A percentile compares a stretch with the other conserved stretches of the same genome.
Evolutionary conservation across 2,888 invertebrate species (phyloP).

Genomic region (Choristoneura rosaceana): DNA sequence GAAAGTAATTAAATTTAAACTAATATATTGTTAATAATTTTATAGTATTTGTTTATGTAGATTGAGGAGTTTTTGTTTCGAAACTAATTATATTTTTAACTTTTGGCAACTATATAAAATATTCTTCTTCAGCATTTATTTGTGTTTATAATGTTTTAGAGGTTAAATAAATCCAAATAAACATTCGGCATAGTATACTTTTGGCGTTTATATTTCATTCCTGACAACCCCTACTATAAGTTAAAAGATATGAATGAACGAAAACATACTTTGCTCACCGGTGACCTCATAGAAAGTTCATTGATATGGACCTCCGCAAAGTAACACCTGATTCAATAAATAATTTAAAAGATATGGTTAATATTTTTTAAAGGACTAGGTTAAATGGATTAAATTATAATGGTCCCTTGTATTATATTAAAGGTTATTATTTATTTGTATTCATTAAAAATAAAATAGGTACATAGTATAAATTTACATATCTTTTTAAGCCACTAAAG

Average conservation of each 20-base stretch:
- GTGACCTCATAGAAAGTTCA: too few species aligned
- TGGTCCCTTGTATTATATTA: neutral
- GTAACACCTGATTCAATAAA: too few species aligned
- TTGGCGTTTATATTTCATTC: conserved; percentile 48
- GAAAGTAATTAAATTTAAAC: conserved; percentile 66
- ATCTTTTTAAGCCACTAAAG: conserved; percentile 23
- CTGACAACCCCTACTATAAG: neutral
- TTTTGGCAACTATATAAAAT: conserved; percentile 49
- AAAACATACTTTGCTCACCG: too few species aligned
- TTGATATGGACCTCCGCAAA: too few species aligned
- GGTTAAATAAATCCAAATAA: conserved; percentile 81
- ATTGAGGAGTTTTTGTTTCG: conserved; percentile 62
- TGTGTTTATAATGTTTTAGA: conserved; percentile 83
- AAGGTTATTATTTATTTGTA: conserved; percentile 20
- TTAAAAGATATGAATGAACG: too few species aligned
- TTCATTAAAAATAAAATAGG: conserved; percentile 36
- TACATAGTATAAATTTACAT: conserved; percentile 24
- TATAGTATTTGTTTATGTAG: conserved; percentile 75
- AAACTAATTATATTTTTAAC: conserved; percentile 67
- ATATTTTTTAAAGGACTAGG: neutral
- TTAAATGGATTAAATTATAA: neutral
- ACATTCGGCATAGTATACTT: conserved; percentile 82
- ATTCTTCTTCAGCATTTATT: conserved; percentile 81
- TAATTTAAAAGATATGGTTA: too few species aligned
- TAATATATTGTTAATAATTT: conserved; percentile 85